Conservation (phyloP, 2,113 vertebrate species). For the Cervus canadensis region DNA sequence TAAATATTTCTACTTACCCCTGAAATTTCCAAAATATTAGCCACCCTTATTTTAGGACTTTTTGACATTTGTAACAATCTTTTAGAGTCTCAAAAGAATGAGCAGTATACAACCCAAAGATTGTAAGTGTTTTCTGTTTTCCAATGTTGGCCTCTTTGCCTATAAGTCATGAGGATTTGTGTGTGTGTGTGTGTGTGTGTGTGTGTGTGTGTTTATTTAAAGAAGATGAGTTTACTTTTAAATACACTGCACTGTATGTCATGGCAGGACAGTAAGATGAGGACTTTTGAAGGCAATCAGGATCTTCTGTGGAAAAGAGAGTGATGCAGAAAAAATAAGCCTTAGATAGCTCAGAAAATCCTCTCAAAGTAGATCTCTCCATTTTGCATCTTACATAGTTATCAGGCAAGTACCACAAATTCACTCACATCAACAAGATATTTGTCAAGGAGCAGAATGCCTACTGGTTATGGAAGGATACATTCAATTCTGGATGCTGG, state of each 20-base stretch:
- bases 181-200: neutral
- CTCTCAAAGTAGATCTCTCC: neutral
- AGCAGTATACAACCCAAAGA: neutral
- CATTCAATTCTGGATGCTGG: neutral
- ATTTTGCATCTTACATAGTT: neutral
- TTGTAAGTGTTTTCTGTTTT: neutral
- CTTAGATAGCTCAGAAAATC: neutral
- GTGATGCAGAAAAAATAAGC: neutral
- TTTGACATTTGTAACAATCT: neutral
- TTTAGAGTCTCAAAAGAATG: neutral
- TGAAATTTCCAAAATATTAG: neutral
- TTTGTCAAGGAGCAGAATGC: neutral
- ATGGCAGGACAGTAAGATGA: neutral
- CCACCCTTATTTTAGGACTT: neutral
- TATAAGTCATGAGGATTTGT: neutral
- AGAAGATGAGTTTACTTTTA: slow-evolving; percentile 18
- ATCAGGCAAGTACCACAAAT: neutral
- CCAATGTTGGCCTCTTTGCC: neutral
- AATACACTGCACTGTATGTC: neutral
- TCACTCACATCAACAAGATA: neutral
- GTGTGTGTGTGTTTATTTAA: neutral
- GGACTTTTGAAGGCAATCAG: neutral
- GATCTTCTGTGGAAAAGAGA: neutral
- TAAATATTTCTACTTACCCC: neutral
- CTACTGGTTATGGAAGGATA: neutral